A percentile compares a stretch with the other conserved stretches of the same genome.
phyloP scores from a whole-genome alignment of 1,140 invertebrate species.

The Scaptomyza pallida region DNA sequence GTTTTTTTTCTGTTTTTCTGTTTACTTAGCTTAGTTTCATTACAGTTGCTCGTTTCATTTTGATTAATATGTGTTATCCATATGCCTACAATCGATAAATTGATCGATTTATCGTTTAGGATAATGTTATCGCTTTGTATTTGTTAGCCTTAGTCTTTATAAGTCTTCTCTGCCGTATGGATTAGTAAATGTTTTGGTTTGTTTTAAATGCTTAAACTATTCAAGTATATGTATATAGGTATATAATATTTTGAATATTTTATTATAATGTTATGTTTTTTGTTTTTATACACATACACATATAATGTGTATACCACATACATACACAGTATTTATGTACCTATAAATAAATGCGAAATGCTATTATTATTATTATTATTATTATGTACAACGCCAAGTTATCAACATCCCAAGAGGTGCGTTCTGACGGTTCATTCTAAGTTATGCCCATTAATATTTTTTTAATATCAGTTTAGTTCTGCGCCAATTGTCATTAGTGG shows the following conservation, averaged over 20 bases:
- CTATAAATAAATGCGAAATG: slow-evolving; percentile 47
- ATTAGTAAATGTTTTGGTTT: slow-evolving; percentile 31
- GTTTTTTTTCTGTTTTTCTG: slow-evolving; percentile 10
- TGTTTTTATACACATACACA: slow-evolving; percentile 21
- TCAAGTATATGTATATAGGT: no score
- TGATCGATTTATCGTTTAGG: slow-evolving; percentile 20
- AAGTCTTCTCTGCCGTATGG: slow-evolving; percentile 67
- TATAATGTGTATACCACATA: no score
- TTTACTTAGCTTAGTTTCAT: slow-evolving; percentile 40
- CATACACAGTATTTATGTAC: no score
- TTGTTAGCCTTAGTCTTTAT: slow-evolving; percentile 59
- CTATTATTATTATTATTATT: no score
- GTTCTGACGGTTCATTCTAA: slow-evolving; percentile 4
- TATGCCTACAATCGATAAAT: slow-evolving; percentile 30
- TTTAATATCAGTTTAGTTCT: neutral
- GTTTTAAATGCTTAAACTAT: slow-evolving; percentile 7
- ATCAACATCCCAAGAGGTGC: slow-evolving; percentile 7
- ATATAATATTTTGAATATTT: neutral
- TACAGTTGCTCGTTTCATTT: slow-evolving; percentile 31
- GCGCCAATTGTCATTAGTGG: neutral
- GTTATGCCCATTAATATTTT: neutral
- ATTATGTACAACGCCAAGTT: slow-evolving; percentile 57
- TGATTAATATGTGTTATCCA: slow-evolving; percentile 26
- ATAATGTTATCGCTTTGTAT: slow-evolving; percentile 23
- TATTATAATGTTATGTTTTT: no score